These are phyloP conservation scores for Piscicola geometra DNA, from an alignment of 2,888 invertebrate species.

Conservation along the genomic window DNA sequence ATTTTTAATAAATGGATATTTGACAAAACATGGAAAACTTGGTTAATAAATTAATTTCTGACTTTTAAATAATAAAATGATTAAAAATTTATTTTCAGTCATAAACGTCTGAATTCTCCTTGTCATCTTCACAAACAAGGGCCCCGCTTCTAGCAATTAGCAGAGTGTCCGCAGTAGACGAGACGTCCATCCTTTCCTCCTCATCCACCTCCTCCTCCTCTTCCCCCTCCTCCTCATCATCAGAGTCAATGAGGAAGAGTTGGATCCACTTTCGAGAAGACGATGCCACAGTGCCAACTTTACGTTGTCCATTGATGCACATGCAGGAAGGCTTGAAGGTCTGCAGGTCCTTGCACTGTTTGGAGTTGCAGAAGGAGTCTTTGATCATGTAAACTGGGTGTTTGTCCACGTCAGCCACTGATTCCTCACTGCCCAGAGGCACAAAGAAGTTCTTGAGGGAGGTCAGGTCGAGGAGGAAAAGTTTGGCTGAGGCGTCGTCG, in stretches of 20 bases:
- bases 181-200: neutral
- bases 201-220: neutral
- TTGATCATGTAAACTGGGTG: slow-evolving; percentile 43
- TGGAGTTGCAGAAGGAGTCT: neutral
- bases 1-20: too few relatives aligned
- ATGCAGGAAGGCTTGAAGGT: slow-evolving; percentile 61
- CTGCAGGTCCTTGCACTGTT: slow-evolving; percentile 45
- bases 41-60: too few relatives aligned
- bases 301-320: slow-evolving; percentile 77
- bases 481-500: neutral
- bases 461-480: neutral
- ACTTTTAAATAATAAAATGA: too few relatives aligned
- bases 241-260: slow-evolving; percentile 85
- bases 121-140: neutral
- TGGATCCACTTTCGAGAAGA: slow-evolving; percentile 74
- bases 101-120: slow-evolving; percentile 6
- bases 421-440: slow-evolving; percentile 70
- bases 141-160: neutral
- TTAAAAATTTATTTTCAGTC: neutral
- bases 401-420: slow-evolving; percentile 56
- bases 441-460: slow-evolving; percentile 51
- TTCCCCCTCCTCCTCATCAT: slow-evolving; percentile 78
- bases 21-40: too few relatives aligned
- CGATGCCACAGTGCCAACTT: slow-evolving; percentile 78
- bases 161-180: neutral